Percentiles rank a stretch among this genome's conserved stretches.
Conservation (phyloP, 2,888 invertebrate species). For the Arctia plantaginis region DNA sequence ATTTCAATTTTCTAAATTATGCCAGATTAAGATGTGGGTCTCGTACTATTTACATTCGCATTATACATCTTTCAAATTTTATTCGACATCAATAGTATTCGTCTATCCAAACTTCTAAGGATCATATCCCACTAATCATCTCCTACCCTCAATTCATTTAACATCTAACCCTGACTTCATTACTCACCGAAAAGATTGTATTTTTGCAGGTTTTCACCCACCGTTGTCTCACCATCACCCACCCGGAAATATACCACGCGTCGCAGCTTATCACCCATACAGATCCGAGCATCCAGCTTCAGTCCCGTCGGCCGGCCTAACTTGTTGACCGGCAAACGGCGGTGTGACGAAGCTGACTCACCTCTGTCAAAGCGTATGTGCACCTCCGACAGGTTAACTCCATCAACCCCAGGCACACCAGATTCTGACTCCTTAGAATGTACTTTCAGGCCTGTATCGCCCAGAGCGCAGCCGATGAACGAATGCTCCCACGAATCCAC, state of each 20-base stretch:
- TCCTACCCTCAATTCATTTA: background rate
- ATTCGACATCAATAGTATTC: background rate
- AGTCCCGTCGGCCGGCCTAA: constrained; percentile 88
- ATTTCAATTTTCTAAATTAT: no score
- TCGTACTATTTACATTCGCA: no score
- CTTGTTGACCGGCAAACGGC: constrained; percentile 86
- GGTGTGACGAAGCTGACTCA: constrained; percentile 87
- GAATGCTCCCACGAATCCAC: constrained; percentile 62
- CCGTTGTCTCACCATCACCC: constrained; percentile 92
- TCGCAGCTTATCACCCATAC: constrained; percentile 95
- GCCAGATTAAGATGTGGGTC: no score
- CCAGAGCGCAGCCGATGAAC: constrained; percentile 72
- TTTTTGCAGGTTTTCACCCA: constrained; percentile 80
- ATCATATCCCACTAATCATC: background rate
- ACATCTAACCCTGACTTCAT: background rate
- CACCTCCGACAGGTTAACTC: constrained; percentile 70
- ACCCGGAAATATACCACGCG: constrained; percentile 93
- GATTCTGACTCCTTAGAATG: constrained; percentile 82
- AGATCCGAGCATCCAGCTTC: constrained; percentile 91
- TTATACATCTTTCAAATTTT: background rate
- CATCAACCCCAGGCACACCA: constrained; percentile 78
- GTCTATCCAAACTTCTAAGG: background rate
- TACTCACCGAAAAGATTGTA: background rate
- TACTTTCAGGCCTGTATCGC: constrained; percentile 83
- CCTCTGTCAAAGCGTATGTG: constrained; percentile 79